Evolutionary conservation across 1,140 invertebrate genomes (phyloP), one percentile per base, ranked within the genome.

Genomic region (Zophobas atratus): DNA sequence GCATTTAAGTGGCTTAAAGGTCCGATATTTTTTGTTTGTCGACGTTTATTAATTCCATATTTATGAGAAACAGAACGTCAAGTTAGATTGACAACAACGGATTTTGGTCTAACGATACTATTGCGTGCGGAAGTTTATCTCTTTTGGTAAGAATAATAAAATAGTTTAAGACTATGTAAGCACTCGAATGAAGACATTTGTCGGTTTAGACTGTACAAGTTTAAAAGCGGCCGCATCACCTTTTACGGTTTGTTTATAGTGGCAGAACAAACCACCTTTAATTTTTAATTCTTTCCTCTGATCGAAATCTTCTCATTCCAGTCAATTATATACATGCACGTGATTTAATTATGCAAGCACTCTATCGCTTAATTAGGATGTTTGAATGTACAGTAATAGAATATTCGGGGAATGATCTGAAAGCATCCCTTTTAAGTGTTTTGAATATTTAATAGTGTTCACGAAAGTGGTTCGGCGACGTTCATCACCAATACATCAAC

Each of bases 381-480:
- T 75, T 78, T 75, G 72, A 78, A 80, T 73, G 70, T 77, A 76
- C 72, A 78, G 71, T 78, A 78, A 75, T 57, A 76, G 79, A 73
- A 73, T 76, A 76, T 76, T 80, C 73, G 35, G 51, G 73, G 43
- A 56, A 67, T 78, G 75, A 80, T 80, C 79, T 78, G 72, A 70
- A 80, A 77, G 70, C 77, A 80, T 73, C 79, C 77, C 79, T 80
- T 80, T 80, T 80, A 80, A 80, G 77, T 80, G 76, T 78, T 73
- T 46, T 80, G 79, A 80, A 80, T 80, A 80, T 80, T 80, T 80
- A 78, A 80, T 80, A 74, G 51, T 74, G 70, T 63, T 73, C 77
- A 78, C 53, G 55, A 73, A 72, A 78, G 77, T 75, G 72, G 72
- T 73, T 72, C 46, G 46, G 34, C 70, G 48, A 72, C 46, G 51